These are phyloP conservation scores for Cricetomys ansorgei DNA, from an alignment of 2,113 vertebrate genomes.

Conservation along the genomic window DNA sequence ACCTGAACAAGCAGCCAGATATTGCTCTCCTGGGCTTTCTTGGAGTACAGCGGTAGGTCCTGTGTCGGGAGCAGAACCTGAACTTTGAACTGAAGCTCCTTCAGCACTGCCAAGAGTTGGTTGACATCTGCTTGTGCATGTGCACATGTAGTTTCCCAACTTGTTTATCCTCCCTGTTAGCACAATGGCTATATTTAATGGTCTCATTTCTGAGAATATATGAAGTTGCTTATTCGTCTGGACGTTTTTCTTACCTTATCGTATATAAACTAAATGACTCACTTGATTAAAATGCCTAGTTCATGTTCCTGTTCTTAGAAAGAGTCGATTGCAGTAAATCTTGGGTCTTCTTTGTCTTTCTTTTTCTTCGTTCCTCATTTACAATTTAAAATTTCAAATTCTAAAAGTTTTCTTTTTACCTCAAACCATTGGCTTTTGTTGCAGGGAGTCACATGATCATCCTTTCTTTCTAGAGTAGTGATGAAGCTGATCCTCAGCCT, in stretches of 20 bases:
- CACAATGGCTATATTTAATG: neutral
- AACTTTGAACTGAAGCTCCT: conserved; percentile 13
- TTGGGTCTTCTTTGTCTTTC: conserved; percentile 4
- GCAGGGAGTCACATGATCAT: neutral
- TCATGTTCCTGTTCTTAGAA: conserved; percentile 30
- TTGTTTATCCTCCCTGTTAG: neutral
- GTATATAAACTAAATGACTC: neutral
- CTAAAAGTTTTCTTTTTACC: conserved; percentile 29
- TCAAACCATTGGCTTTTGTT: neutral
- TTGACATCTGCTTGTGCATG: neutral
- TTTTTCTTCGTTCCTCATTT: neutral
- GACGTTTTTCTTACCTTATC: neutral
- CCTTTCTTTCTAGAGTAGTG: neutral
- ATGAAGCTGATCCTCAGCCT: neutral
- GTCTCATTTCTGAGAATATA: conserved; percentile 20
- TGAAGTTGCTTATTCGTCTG: neutral
- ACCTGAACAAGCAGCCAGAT: conserved; percentile 97
- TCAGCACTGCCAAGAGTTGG: neutral
- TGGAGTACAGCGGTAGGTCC: conserved; percentile 94
- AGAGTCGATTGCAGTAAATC: neutral
- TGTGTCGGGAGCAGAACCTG: neutral
- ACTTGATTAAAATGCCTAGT: neutral
- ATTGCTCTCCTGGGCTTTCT: conserved; percentile 95
- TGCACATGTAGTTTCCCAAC: neutral
- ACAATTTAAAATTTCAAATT: conserved; percentile 11